A percentile compares a stretch with the other conserved stretches of the same genome.
These are phyloP conservation scores for Excalfactoria chinensis DNA, from an alignment of 2,113 vertebrate species.

Conservation along the genomic window DNA sequence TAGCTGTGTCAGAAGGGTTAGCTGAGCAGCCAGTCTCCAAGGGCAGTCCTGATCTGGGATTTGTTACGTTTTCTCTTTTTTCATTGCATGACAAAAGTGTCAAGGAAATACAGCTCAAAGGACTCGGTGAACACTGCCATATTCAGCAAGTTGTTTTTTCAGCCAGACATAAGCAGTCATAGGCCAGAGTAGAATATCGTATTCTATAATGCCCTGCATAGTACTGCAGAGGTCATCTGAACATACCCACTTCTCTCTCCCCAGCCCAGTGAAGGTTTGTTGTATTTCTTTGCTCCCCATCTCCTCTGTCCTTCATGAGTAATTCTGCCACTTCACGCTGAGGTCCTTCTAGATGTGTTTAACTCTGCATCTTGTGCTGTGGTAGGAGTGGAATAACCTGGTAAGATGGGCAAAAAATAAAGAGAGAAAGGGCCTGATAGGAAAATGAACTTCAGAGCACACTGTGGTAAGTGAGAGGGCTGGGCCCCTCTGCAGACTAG, in stretches of 20 bases:
- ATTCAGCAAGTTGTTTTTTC: neutral
- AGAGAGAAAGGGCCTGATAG: neutral
- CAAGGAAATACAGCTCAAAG: fast-evolving
- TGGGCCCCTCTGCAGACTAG: neutral
- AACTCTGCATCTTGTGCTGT: fast-evolving
- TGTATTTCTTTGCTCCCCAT: fast-evolving
- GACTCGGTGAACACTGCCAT: neutral
- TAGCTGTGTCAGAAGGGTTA: no score
- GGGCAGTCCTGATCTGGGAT: neutral
- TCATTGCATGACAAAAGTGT: fast-evolving
- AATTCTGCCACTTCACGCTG: neutral
- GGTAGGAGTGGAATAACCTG: neutral
- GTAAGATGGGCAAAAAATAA: neutral
- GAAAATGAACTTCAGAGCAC: neutral
- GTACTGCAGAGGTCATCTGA: neutral
- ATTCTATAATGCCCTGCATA: neutral
- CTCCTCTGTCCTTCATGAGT: neutral
- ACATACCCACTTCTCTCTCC: neutral
- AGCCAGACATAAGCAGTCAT: neutral
- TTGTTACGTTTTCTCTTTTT: neutral
- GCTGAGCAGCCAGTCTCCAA: neutral
- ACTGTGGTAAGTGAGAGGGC: neutral
- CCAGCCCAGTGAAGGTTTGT: neutral
- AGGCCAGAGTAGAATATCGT: neutral
- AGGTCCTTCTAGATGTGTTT: neutral